Conservation (phyloP, 2,888 invertebrate species). For the Invenusta paracnida region DNA sequence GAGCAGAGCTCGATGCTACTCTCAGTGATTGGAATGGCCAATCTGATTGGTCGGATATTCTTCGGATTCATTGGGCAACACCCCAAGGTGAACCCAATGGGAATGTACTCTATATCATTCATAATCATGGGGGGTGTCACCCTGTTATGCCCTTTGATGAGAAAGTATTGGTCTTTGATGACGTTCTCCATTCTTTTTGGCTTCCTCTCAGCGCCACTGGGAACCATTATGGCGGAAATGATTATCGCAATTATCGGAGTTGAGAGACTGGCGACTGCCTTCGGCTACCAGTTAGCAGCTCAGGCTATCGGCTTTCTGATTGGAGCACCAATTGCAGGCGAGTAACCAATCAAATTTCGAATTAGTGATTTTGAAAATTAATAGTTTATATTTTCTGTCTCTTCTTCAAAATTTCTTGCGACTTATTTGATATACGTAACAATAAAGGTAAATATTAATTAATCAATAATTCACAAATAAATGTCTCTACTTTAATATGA, state of each 20-base stretch:
- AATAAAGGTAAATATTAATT: too few relatives aligned
- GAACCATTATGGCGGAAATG: neutral
- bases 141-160: neutral
- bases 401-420: too few relatives aligned
- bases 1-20: neutral
- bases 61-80: slow-evolving; percentile 16
- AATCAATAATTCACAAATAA: too few relatives aligned
- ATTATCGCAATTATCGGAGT: neutral
- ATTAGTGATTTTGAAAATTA: too few relatives aligned
- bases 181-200: neutral
- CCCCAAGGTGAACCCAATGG: neutral
- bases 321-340: neutral
- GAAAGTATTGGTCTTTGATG: neutral
- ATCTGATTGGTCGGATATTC: neutral
- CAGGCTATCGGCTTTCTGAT: neutral
- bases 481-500: too few relatives aligned
- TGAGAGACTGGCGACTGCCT: neutral
- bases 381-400: too few relatives aligned
- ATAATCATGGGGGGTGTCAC: neutral
- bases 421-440: too few relatives aligned
- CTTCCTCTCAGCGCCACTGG: neutral
- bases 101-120: neutral
- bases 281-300: neutral
- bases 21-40: slow-evolving; percentile 6
- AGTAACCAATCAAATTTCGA: too few relatives aligned